phyloP scores from a whole-genome alignment of 2,888 invertebrate genomes.

The Tipula lateralis region DNA sequence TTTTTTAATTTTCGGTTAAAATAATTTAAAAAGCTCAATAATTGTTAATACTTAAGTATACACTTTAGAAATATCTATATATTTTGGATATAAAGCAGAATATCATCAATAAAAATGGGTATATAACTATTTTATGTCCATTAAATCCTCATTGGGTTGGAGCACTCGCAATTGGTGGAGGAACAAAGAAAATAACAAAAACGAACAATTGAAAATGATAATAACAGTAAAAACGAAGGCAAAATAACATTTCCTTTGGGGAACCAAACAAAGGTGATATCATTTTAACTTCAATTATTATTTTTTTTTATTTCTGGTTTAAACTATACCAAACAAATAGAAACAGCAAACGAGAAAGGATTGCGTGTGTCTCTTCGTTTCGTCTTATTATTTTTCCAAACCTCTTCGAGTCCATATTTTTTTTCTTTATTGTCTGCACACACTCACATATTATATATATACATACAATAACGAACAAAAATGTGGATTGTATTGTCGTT shows the following conservation, averaged over 20 bases:
- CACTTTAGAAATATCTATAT: neutral
- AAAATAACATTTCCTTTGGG: neutral
- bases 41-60: neutral
- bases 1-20: neutral
- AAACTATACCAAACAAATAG: neutral
- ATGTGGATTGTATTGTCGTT: neutral
- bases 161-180: neutral
- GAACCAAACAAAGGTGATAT: slow-evolving; percentile 1
- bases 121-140: too few species aligned
- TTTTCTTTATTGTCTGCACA: neutral
- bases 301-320: neutral
- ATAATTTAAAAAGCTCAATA: neutral
- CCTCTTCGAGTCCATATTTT: neutral
- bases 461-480: neutral
- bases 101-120: neutral
- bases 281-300: neutral
- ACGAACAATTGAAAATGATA: neutral
- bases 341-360: neutral
- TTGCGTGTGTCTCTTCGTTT: neutral
- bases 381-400: neutral
- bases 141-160: neutral
- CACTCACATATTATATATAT: neutral
- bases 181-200: neutral
- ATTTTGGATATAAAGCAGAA: too few species aligned
- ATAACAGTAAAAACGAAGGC: neutral